phyloP scores from a whole-genome alignment of 1,140 invertebrate species.

The Mizuhopecten yessoensis region DNA sequence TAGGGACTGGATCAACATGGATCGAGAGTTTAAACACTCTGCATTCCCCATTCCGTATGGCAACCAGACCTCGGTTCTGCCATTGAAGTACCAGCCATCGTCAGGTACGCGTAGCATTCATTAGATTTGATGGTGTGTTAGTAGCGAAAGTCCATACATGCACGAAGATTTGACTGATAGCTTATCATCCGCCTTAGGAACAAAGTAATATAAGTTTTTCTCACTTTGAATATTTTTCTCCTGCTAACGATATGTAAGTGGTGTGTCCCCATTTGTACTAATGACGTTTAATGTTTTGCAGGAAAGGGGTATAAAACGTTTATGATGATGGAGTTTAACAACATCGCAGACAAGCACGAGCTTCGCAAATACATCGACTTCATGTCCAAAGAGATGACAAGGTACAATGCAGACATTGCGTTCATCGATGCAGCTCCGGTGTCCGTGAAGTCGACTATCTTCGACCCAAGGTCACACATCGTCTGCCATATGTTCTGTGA shows the following conservation, averaged over 20 bases:
- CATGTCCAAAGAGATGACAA: not conserved
- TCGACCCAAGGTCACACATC: not conserved
- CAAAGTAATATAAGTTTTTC: no score
- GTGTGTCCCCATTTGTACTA: not conserved
- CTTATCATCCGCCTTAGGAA: not conserved
- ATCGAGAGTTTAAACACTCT: not conserved
- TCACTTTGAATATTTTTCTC: not conserved
- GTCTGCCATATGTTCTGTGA: not conserved
- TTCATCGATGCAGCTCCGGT: not conserved
- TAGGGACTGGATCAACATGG: not conserved
- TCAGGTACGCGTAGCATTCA: not conserved
- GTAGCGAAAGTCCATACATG: no score
- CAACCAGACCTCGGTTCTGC: not conserved
- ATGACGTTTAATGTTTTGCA: no score
- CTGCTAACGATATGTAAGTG: not conserved
- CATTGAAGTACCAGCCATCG: not conserved
- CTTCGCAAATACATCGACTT: not conserved
- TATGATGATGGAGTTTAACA: not conserved
- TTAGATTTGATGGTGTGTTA: no score
- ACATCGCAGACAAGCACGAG: not conserved
- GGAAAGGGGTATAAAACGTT: not conserved
- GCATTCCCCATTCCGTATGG: not conserved
- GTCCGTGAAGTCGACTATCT: not conserved
- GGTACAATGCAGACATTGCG: not conserved
- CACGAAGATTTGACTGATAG: no score